Base-by-base conservation (phyloP, 2,797 vertebrate genomes). In the Philypnodon macrostomus region DNA sequence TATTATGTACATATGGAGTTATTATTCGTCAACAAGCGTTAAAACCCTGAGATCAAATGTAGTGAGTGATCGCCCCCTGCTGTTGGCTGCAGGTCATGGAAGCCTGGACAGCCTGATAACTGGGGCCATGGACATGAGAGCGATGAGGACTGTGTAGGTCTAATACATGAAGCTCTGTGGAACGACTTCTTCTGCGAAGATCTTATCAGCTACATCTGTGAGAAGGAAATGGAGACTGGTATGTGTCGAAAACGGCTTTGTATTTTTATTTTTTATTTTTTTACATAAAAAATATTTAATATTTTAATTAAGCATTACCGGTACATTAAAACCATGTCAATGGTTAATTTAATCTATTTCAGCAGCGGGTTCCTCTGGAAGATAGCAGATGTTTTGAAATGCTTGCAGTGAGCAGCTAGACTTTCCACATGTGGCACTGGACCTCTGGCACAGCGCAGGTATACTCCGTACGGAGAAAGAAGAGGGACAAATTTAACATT, bases 111-210 rank as follows among this genome's bases (percentile, higher is more conserved):
- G 70, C 95, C 96, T 41, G 95, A 98, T 87, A 91, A 98, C 87
- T 97, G 94, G 95, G 78, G 75, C 50, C 90, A 92, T 0, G 87
- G 86, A 7, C 91, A 93, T 0, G 91, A 88, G 50, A 71, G 60
- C 2, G 94, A 92, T 59, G 94, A 98, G 83, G 90, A 98, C 71
- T 98, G 96, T 0, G 95, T 91, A 0, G 94, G 94, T 1, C 61
- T 98, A 67, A 89, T 93, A 81, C 87, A 90, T 1, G 87, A 91
- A 34, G 95, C 91, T 18, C 62, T 93, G 21, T 98, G 95, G 96
- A 98, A 96, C 24, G 94, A 97, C 75, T 96, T 95, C 88, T 89
- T 88, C 74, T 98, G 96, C 88, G 89, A 92, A 84, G 95, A 96
- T 37, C 59, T 88, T 77, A 94, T 95, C 69, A 89, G 85, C 77